Evolutionary conservation across 2,113 vertebrate genomes (phyloP), one percentile per base, ranked within the genome.

Genomic region (Dipodomys merriami): DNA sequence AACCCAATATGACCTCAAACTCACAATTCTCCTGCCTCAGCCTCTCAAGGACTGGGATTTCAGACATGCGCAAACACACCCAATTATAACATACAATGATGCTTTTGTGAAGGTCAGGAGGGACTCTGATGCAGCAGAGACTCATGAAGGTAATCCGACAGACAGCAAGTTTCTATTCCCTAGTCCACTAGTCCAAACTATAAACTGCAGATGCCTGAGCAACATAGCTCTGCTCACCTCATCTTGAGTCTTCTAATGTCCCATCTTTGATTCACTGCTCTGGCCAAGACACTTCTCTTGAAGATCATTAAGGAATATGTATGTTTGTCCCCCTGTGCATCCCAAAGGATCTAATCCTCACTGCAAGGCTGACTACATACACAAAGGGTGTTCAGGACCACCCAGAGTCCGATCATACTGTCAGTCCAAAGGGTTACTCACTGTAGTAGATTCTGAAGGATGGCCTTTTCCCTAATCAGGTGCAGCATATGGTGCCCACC

Each of bases 201-300:
- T 29, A 76, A 12, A 12, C 12, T 11, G 16, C 39, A 23, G 76
- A 46, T 39, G 22, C 8, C 13, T 0, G 11, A 53, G 72, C 18
- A 67, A 6, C 27, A 22, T 18, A 0, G 0, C 6, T 69, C 46
- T 44, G 53, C 60, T 73, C 1, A 0, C 2, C 15, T 20, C 27
- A 22, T 29, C 46, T 39, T 73, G 44, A 67, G 4, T 22, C 19
- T 86, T 18, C 62, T 87, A 71, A 77, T 74, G 33, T 71, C 25
- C 44, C 60, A 57, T 10, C 15, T 83, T 74, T 68, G 13, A 18
- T 35, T 69, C 82, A 2, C 18, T 53, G n/a, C 5, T 67, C 91
- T 30, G n/a, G 27, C 7, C 11, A 30, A 67, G 9, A 27, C 20
- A 23, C 13, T 67, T 39, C 10, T 68, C 60, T 87, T 29, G 29